Percentiles rank a stretch among this genome's conserved stretches.
phyloP scores from a whole-genome alignment of 2,113 vertebrate species.

The Pseudolaguvia tuberculata region DNA sequence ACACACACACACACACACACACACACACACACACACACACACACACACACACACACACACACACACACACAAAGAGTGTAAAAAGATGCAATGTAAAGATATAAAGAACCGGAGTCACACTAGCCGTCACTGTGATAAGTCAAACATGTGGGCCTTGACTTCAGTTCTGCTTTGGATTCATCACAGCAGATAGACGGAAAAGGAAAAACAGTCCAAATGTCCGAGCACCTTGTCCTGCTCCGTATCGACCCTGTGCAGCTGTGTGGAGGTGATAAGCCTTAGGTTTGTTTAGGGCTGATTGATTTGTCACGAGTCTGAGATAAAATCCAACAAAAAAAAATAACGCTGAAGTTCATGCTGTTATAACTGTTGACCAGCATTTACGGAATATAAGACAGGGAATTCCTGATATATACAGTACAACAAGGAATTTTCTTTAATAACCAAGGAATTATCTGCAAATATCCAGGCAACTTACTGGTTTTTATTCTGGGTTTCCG shows the following conservation, averaged over 20 bases:
- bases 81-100: slow-evolving; percentile 30
- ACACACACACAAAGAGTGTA: too few species aligned
- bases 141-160: neutral
- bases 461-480: too few species aligned
- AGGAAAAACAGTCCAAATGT: slow-evolving; percentile 41
- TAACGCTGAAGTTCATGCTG: neutral
- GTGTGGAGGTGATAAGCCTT: slow-evolving; percentile 57
- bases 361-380: neutral
- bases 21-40: too few species aligned
- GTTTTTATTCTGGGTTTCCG: too few species aligned
- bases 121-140: neutral
- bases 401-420: too few species aligned
- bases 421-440: too few species aligned
- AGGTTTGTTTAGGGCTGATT: slow-evolving; percentile 58
- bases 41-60: too few species aligned
- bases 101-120: slow-evolving; percentile 47
- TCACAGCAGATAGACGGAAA: neutral
- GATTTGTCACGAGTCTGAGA: slow-evolving; percentile 54
- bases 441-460: too few species aligned
- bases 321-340: slow-evolving; percentile 25
- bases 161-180: neutral
- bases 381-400: neutral
- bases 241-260: slow-evolving; percentile 54
- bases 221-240: slow-evolving; percentile 36
- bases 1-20: too few species aligned